Percentiles rank a stretch among this genome's conserved stretches.
These are phyloP conservation scores for Leucoraja ocellata DNA, from an alignment of 2,797 vertebrate species.

Conservation along the genomic window DNA sequence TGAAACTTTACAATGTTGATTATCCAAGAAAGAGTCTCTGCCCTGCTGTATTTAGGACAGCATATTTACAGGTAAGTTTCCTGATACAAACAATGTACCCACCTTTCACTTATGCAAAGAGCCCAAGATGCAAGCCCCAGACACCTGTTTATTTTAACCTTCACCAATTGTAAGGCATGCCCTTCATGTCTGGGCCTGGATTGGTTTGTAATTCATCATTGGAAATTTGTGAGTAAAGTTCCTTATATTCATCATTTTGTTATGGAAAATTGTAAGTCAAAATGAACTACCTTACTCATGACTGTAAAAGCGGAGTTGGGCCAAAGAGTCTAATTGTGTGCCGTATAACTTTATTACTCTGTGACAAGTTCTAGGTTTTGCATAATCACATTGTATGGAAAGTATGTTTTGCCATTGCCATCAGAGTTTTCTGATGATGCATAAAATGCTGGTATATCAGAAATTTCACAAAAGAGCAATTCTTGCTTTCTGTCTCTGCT, in stretches of 20 bases:
- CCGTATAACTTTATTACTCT: no score
- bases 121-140: neutral
- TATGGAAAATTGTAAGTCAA: neutral
- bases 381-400: no score
- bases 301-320: no score
- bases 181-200: neutral
- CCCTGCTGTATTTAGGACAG: neutral
- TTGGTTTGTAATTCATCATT: neutral
- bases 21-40: neutral
- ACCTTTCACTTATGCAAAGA: neutral
- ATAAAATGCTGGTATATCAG: neutral
- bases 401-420: neutral
- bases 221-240: neutral
- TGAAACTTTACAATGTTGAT: neutral
- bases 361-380: no score
- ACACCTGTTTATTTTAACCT: neutral
- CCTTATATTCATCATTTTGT: neutral
- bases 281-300: no score
- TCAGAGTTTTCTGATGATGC: neutral
- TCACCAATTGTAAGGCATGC: neutral
- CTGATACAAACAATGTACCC: neutral
- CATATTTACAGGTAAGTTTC: neutral
- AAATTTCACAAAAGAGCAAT: neutral
- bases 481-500: conserved; percentile 41
- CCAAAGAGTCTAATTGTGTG: no score